phyloP scores from a whole-genome alignment of 2,888 invertebrate species.

The Rhagonycha fulva region DNA sequence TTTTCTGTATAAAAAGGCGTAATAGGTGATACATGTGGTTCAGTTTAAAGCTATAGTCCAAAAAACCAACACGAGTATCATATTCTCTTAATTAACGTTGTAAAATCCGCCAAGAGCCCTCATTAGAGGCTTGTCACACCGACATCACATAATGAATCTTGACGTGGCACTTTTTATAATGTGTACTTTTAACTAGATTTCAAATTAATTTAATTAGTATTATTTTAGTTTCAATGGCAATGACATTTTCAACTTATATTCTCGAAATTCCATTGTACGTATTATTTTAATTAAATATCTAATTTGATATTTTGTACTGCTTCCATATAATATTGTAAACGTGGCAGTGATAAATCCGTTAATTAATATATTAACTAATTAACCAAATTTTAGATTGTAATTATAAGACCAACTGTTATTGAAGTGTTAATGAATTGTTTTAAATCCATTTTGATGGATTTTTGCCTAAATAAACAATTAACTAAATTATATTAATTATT shows the following conservation, averaged over 20 bases:
- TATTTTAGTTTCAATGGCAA: constrained; percentile 16
- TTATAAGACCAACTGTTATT: neutral
- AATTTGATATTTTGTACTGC: neutral
- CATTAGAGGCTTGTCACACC: constrained; percentile 55
- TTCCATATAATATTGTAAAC: neutral
- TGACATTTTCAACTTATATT: neutral
- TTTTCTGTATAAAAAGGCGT: constrained; percentile 35
- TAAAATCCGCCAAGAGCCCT: constrained; percentile 54
- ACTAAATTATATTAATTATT: neutral
- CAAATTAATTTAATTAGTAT: constrained; percentile 52
- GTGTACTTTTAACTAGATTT: constrained; percentile 52
- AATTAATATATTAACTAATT: neutral
- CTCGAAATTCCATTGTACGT: neutral
- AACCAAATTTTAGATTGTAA: neutral
- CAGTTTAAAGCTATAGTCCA: constrained; percentile 47
- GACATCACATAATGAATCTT: constrained; percentile 54
- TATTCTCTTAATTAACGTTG: constrained; percentile 55
- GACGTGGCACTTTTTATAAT: constrained; percentile 54
- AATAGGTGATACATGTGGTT: constrained; percentile 42
- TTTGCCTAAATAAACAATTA: neutral
- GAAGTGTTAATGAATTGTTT: neutral
- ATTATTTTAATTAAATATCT: neutral
- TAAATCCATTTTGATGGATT: neutral
- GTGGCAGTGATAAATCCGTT: neutral
- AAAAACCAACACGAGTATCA: constrained; percentile 50